Evolutionary conservation across 2,888 invertebrate species (phyloP).

Genomic region (Drosophila meridionalis): DNA sequence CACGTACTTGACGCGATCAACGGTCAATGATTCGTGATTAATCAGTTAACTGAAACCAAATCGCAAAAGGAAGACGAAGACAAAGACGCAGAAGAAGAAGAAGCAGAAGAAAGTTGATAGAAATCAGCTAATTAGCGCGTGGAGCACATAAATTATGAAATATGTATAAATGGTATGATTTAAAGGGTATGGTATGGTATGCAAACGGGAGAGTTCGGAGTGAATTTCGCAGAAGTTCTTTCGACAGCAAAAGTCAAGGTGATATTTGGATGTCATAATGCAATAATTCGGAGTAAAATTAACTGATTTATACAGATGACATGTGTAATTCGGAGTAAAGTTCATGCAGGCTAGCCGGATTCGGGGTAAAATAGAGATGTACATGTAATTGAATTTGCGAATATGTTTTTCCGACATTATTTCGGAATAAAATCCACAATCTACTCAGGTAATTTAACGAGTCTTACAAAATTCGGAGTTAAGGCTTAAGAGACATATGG

Average conservation of each 20-base stretch:
- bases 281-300: not conserved
- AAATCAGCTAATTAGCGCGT: conserved; percentile 21
- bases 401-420: not conserved
- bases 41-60: conserved; percentile 40
- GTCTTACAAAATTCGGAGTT: not conserved
- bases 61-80: conserved; percentile 11
- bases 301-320: not conserved
- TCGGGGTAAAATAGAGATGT: not conserved
- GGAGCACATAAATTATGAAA: not conserved
- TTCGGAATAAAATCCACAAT: not conserved
- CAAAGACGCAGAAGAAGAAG: not conserved
- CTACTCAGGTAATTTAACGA: not conserved
- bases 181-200: not conserved
- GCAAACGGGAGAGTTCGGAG: not conserved
- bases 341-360: not conserved
- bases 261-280: not conserved
- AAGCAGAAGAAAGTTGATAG: conserved; percentile 40
- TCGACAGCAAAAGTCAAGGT: not conserved
- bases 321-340: not conserved
- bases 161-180: not conserved
- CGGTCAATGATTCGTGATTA: conserved; percentile 66
- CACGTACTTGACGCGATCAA: conserved; percentile 56
- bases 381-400: too few species aligned
- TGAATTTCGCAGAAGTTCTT: not conserved
- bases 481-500: not conserved